A percentile compares a stretch with the other conserved stretches of the same genome.
These are phyloP conservation scores for Idaea biselata DNA, from an alignment of 2,888 invertebrate species.

Conservation along the genomic window DNA sequence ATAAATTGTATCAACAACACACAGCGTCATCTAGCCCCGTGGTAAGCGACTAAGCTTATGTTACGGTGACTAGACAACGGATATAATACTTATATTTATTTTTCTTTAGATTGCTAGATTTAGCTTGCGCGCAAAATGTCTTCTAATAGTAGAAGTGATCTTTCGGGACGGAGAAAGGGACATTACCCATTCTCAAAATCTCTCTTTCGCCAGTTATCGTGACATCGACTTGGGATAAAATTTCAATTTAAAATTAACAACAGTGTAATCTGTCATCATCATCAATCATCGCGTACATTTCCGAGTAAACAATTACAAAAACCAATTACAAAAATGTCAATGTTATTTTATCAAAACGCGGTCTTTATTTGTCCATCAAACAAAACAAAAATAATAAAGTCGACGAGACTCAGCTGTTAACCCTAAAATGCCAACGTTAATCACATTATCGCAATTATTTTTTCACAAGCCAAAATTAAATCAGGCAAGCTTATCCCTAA, in stretches of 20 bases:
- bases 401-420: constrained; percentile 30
- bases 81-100: too few relatives aligned
- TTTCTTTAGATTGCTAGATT: too few relatives aligned
- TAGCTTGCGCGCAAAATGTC: too few relatives aligned
- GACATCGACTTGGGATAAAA: background rate
- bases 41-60: too few relatives aligned
- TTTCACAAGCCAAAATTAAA: constrained; percentile 33
- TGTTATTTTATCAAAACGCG: background rate
- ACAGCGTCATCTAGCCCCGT: too few relatives aligned
- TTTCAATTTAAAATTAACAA: background rate
- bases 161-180: too few relatives aligned
- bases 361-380: background rate
- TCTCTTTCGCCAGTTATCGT: too few relatives aligned
- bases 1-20: too few relatives aligned
- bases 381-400: constrained; percentile 19
- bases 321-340: constrained; percentile 7
- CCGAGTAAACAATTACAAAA: constrained; percentile 3
- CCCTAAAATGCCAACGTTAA: constrained; percentile 28
- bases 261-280: background rate
- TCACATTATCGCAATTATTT: constrained; percentile 35
- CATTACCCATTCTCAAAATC: too few relatives aligned
- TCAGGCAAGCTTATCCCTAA: constrained; percentile 32
- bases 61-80: too few relatives aligned
- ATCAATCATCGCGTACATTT: background rate
- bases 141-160: too few relatives aligned